Percentiles rank a stretch among this genome's conserved stretches.
Conservation (phyloP, 2,888 invertebrate species). For the Urechis unicinctus region DNA sequence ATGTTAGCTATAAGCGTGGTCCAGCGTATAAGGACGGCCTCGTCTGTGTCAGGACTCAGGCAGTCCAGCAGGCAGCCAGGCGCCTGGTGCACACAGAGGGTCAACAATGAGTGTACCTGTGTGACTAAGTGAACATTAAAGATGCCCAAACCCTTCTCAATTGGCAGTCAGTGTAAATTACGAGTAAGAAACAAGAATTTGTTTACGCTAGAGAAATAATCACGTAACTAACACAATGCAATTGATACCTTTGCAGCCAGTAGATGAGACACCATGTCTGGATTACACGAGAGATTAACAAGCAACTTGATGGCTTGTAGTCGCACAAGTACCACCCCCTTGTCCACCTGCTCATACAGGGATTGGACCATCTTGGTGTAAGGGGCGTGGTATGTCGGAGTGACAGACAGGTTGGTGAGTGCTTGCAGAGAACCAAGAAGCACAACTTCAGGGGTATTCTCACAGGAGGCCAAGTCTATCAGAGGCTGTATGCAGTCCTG, state of each 20-base stretch:
- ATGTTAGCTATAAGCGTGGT: slow-evolving; percentile 56
- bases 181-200: neutral
- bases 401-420: slow-evolving; percentile 56
- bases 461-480: slow-evolving; percentile 49
- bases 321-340: slow-evolving; percentile 47
- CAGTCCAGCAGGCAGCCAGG: slow-evolving; percentile 53
- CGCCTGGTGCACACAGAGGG: slow-evolving; percentile 51
- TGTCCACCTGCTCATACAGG: slow-evolving; percentile 53
- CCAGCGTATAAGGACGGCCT: slow-evolving; percentile 53
- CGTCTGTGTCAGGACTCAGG: slow-evolving; percentile 50
- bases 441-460: slow-evolving; percentile 50
- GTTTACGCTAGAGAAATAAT: neutral
- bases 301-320: slow-evolving; percentile 57
- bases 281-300: slow-evolving; percentile 59
- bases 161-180: neutral
- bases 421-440: slow-evolving; percentile 54
- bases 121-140: neutral
- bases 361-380: slow-evolving; percentile 53
- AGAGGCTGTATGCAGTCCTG: slow-evolving; percentile 54
- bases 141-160: too few species aligned
- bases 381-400: slow-evolving; percentile 53
- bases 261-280: slow-evolving; percentile 58
- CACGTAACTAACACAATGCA: too few species aligned
- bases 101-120: too few species aligned
- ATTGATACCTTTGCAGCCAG: slow-evolving; percentile 57